Evolutionary conservation across 2,113 vertebrate genomes (phyloP).

Genomic region (Passer domesticus): DNA sequence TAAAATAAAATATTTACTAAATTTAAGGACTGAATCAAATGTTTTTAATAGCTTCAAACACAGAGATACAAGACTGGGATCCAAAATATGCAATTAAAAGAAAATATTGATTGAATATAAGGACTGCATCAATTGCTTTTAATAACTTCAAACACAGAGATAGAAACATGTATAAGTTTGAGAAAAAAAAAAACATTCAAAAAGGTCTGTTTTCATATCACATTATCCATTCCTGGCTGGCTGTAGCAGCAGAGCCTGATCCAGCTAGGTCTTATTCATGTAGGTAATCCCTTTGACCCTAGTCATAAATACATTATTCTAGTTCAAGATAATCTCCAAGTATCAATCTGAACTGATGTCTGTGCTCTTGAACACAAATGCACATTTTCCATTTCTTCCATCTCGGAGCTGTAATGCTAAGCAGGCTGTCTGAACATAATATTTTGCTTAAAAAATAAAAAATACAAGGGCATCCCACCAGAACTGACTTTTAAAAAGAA

Average conservation of each 20-base stretch:
- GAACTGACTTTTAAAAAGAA: background rate
- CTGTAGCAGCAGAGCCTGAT: conserved; percentile 36
- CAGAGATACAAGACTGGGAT: background rate
- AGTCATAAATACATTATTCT: conserved; percentile 59
- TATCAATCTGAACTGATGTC: conserved; percentile 49
- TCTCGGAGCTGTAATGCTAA: conserved; percentile 6
- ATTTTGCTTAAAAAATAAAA: background rate
- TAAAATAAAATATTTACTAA: background rate
- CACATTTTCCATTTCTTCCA: background rate
- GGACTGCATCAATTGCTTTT: background rate
- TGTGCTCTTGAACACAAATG: conserved; percentile 6
- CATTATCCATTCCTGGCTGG: background rate
- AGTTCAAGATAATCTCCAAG: conserved; percentile 54
- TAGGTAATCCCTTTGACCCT: conserved; percentile 55
- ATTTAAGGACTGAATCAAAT: background rate
- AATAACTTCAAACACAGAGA: background rate
- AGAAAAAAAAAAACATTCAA: background rate
- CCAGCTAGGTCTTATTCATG: conserved; percentile 28
- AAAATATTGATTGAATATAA: background rate
- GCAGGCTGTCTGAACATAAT: background rate
- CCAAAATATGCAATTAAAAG: background rate
- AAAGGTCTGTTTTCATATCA: conserved; percentile 13
- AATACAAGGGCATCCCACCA: background rate
- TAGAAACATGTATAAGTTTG: background rate
- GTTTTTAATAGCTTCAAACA: background rate